Evolutionary conservation across 2,888 invertebrate species (phyloP), one percentile per base, ranked within the genome.

Genomic region (Therioaphis trifolii): DNA sequence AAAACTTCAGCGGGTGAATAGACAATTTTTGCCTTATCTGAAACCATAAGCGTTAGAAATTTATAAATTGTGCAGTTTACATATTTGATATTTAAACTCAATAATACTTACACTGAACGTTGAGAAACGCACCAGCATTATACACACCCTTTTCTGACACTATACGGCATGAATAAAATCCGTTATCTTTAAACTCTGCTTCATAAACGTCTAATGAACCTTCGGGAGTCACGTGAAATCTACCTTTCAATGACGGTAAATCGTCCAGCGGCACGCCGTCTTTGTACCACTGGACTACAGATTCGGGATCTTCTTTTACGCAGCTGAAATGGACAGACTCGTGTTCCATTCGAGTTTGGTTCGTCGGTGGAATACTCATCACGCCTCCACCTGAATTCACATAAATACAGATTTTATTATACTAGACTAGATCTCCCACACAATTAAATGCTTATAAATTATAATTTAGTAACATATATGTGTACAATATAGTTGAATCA

Each of bases 11-110:
- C 92, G 27, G 96, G 96, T 79, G 96, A 94, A 88, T 94, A 94
- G 86, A 96, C 93, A 69, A 98, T 96, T 89, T 96, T 95, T 27
- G 97, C 97, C 89, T 95, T 94, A 90, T 95, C 97, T 97, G 90
- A 15, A n/a, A n/a, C n/a, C n/a, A n/a, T n/a, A n/a, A n/a, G n/a
- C n/a, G n/a, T n/a, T n/a, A n/a, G n/a, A n/a, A n/a, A n/a, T n/a
- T n/a, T n/a, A n/a, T n/a, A n/a, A 9, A 46, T 46, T 46, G 12
- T 46, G 14, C 14, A 46, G 12, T 46, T 46, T 46, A 15, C 12
- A 9, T 46, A 1, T 46, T 4, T 11, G 46, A 15, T 0, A 46
- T 46, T 46, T 43, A 15, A 46, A 27, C n/a, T n/a, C n/a, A n/a
- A n/a, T 21, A 27, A n/a, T n/a, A 91, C 94, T 93, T 89, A 97